Evolutionary conservation across 2,888 invertebrate genomes (phyloP), one percentile per base, ranked within the genome.

Genomic region (Aphrophora alni): DNA sequence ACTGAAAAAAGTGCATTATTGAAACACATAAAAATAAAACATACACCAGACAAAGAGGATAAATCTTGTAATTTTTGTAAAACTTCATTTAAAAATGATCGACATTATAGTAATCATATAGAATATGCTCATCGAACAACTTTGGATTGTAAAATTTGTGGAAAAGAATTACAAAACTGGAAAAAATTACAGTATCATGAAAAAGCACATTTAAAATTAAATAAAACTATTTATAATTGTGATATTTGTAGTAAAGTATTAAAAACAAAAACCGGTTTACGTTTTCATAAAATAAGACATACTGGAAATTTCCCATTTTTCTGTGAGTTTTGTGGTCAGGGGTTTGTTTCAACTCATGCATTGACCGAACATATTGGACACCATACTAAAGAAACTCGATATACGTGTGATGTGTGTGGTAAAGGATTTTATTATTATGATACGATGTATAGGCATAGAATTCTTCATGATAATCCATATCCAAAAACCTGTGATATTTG

Each of bases 361-460:
- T 75, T 84, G 75, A 83, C 83, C 38, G 84, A 84, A 27, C 85
- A 85, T 38, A 79, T 80, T 17, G 83, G 83, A 44, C 83, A 74
- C 72, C 85, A 85, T 69, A 84, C 83, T 2, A 83, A 85, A 77
- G 84, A 85, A 74, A 82, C 83, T 70, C 75, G 84, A 5, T 85
- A 84, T 59, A 80, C 83, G 0, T 85, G 85, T 81, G 84, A 85
- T 80, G 82, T 84, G 0, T 85, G 85, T 81, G 85, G 84, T 33
- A 81, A 82, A 27, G 83, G 83, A 44, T 85, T 85, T 73, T 80
- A 71, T 44, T 84, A 82, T 75, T 84, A 84, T 44, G 83, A 84
- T 71, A 84, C 85, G 5, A 84, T 82, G 73, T 84, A 84, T 84
- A 84, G 84, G 21, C 85, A 85, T 81, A 80, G 84, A 17, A 84